phyloP scores from a whole-genome alignment of 2,113 vertebrate genomes.

The Forbesichthys papilliferus region DNA sequence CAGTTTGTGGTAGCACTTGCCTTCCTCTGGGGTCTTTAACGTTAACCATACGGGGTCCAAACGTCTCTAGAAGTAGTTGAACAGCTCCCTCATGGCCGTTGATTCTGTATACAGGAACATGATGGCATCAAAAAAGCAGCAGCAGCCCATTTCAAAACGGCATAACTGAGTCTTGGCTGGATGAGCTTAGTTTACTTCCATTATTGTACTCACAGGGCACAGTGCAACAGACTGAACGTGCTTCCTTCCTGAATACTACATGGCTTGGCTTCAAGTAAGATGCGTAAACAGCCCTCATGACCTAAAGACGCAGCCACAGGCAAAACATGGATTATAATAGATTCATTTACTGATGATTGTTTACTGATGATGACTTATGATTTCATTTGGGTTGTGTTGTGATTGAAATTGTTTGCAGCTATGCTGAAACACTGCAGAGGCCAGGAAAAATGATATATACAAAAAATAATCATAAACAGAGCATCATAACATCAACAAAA shows the following conservation, averaged over 20 bases:
- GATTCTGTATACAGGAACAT: constrained; percentile 74
- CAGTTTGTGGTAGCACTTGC: constrained; percentile 68
- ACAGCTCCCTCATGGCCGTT: constrained; percentile 91
- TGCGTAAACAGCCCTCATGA: constrained; percentile 91
- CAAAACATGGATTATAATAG: background rate
- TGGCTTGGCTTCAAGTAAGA: constrained; percentile 96
- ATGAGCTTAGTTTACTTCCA: background rate
- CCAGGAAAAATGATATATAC: too few species aligned
- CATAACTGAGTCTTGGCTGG: background rate
- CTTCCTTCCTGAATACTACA: constrained; percentile 91
- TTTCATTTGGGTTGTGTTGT: too few species aligned
- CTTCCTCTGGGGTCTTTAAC: constrained; percentile 93
- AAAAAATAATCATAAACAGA: too few species aligned
- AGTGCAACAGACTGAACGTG: constrained; percentile 93
- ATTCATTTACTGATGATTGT: background rate
- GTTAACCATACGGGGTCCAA: constrained; percentile 88
- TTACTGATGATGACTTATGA: too few species aligned
- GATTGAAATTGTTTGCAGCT: too few species aligned
- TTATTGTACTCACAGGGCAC: constrained; percentile 89
- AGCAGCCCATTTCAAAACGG: background rate
- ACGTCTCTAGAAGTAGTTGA: constrained; percentile 86
- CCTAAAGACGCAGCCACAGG: constrained; percentile 71
- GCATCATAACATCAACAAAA: too few species aligned
- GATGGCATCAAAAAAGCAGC: background rate
- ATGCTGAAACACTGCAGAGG: too few species aligned